These are phyloP conservation scores for Latrodectus elegans DNA, from an alignment of 2,888 invertebrate species.

Conservation along the genomic window DNA sequence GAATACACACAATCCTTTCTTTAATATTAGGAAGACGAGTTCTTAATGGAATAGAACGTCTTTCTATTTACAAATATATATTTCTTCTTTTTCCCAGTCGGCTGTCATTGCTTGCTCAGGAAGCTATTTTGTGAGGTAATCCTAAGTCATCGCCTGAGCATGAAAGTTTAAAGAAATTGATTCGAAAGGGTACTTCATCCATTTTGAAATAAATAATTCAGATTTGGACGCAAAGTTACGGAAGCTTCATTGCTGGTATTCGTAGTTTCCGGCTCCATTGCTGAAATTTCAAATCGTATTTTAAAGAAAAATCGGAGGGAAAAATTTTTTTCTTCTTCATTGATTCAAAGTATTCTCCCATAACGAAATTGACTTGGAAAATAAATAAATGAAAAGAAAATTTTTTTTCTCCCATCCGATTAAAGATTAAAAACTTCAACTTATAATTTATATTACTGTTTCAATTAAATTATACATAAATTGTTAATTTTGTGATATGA, in stretches of 20 bases:
- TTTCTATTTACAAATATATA: not conserved
- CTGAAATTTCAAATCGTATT: not conserved
- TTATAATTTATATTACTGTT: no score
- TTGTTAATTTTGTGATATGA: no score
- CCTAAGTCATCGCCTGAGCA: not conserved
- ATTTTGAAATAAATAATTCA: constrained; percentile 48
- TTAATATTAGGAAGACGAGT: constrained; percentile 35
- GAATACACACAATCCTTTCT: constrained; percentile 17
- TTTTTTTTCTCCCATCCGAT: no score
- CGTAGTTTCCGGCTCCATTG: not conserved
- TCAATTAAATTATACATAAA: no score
- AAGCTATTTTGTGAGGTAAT: constrained; percentile 5
- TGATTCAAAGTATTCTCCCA: no score
- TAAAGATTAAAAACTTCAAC: no score
- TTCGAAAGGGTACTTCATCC: constrained; percentile 33
- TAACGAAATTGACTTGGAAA: no score
- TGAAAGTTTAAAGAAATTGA: constrained; percentile 63
- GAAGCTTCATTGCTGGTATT: not conserved
- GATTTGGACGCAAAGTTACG: not conserved
- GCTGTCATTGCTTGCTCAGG: not conserved
- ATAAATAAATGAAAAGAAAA: no score
- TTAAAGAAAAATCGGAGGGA: not conserved
- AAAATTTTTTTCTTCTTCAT: not conserved
- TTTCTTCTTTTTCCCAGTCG: not conserved
- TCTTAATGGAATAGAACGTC: constrained; percentile 51